Evolutionary conservation across 2,797 vertebrate species (phyloP).

Genomic region (Sparidentex hasta): DNA sequence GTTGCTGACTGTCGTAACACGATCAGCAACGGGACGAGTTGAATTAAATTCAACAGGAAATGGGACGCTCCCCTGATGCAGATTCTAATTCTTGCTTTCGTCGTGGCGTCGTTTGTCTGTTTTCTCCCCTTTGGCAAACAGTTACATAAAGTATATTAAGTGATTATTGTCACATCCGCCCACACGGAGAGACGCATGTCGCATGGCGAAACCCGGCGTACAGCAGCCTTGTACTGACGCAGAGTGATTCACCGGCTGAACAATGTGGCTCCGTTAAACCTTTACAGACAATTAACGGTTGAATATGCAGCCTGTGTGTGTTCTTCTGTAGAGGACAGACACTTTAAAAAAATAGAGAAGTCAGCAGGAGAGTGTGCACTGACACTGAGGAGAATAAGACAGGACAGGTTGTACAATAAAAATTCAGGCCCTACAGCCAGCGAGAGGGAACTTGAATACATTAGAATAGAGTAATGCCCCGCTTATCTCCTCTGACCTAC

Average conservation of each 20-base stretch:
- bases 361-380: slow-evolving; percentile 26
- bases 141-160: slow-evolving; percentile 43
- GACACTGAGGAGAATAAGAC: slow-evolving; percentile 36
- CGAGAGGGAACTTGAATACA: slow-evolving; percentile 36
- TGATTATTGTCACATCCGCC: slow-evolving; percentile 56
- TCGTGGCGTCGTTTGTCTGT: slow-evolving; percentile 18
- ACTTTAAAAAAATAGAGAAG: slow-evolving; percentile 38
- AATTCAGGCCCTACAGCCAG: slow-evolving; percentile 34
- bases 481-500: slow-evolving; percentile 70
- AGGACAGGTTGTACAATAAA: slow-evolving; percentile 40
- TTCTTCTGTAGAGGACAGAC: neutral
- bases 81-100: slow-evolving; percentile 37
- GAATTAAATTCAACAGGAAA: slow-evolving; percentile 56
- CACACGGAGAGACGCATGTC: slow-evolving; percentile 31
- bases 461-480: slow-evolving; percentile 66
- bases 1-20: slow-evolving; percentile 51
- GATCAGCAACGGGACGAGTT: slow-evolving; percentile 47
- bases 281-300: neutral
- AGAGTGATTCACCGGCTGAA: slow-evolving; percentile 27
- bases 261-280: slow-evolving; percentile 2
- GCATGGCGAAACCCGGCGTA: slow-evolving; percentile 11
- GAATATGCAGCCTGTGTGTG: slow-evolving; percentile 15
- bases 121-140: slow-evolving; percentile 52
- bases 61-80: slow-evolving; percentile 9
- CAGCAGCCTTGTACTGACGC: neutral